Percentiles rank a stretch among this genome's conserved stretches.
Conservation (phyloP, 1,140 invertebrate species). For the Neuroterus valhalla region DNA sequence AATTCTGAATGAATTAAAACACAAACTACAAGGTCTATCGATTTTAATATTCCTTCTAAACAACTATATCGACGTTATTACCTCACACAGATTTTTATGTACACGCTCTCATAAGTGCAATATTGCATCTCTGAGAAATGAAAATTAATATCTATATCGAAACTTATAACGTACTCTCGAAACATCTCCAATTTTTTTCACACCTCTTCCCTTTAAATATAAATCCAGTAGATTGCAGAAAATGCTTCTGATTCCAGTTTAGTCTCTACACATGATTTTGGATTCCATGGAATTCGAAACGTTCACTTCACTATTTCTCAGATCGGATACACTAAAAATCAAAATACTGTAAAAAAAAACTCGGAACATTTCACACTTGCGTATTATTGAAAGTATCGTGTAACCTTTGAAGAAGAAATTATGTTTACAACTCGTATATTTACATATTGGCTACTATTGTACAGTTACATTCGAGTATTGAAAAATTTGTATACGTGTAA, state of each 20-base stretch:
- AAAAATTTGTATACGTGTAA: constrained; percentile 56
- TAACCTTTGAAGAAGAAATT: constrained; percentile 55
- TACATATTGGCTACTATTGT: constrained; percentile 56
- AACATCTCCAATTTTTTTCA: not conserved
- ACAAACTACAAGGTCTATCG: constrained; percentile 27
- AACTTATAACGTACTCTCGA: constrained; percentile 6
- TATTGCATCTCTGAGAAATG: constrained; percentile 13
- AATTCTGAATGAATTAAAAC: constrained; percentile 9
- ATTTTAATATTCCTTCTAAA: constrained; percentile 24
- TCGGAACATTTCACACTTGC: constrained; percentile 53
- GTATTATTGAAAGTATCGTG: constrained; percentile 59
- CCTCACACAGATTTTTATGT: constrained; percentile 21
- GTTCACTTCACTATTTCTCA: constrained; percentile 11
- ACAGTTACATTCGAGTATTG: constrained; percentile 59
- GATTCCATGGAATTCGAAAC: not conserved
- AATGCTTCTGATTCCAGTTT: not conserved
- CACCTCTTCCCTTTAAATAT: constrained; percentile 14
- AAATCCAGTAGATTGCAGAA: constrained; percentile 12
- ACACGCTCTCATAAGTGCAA: constrained; percentile 27
- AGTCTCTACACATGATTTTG: not conserved
- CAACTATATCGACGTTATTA: constrained; percentile 26
- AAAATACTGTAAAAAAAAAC: constrained; percentile 37
- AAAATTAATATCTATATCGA: constrained; percentile 28
- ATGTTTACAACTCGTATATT: constrained; percentile 59
- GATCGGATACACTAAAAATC: not conserved